Evolutionary conservation across 2,888 invertebrate species (phyloP).

Genomic region (Dione vanillae): DNA sequence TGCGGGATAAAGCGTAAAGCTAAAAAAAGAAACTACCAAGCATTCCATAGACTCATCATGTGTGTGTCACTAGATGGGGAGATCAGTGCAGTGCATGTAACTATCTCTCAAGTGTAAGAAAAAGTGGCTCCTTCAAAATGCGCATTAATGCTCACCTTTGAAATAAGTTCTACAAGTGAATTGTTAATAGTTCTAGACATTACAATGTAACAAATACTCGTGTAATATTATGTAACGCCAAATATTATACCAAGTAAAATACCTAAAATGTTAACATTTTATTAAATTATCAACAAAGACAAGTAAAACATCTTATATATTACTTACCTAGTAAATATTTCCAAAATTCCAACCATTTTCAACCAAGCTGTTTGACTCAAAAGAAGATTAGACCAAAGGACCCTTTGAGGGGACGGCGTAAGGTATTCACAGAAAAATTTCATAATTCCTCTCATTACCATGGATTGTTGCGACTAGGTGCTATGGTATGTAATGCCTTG

Average conservation of each 20-base stretch:
- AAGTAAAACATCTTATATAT: slow-evolving; percentile 11
- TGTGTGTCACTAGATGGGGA: too few species aligned
- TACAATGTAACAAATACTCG: too few species aligned
- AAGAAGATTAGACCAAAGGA: slow-evolving; percentile 36
- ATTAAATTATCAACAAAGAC: neutral
- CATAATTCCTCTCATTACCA: slow-evolving; percentile 44
- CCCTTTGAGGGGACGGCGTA: slow-evolving; percentile 36
- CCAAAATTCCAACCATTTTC: slow-evolving; percentile 20
- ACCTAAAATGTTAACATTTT: neutral
- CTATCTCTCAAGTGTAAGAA: too few species aligned
- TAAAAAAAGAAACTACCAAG: too few species aligned
- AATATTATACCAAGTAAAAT: neutral
- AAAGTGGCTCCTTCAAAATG: too few species aligned
- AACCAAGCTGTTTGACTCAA: slow-evolving; percentile 32
- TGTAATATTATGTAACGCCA: too few species aligned
- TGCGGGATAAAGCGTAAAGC: too few species aligned
- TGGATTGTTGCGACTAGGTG: slow-evolving; percentile 24
- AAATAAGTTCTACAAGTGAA: too few species aligned
- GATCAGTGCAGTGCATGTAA: too few species aligned
- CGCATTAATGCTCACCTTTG: too few species aligned
- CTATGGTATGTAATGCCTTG: neutral
- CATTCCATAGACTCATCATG: too few species aligned
- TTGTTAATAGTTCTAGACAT: too few species aligned
- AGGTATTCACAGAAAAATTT: slow-evolving; percentile 40
- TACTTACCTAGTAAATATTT: slow-evolving; percentile 14